Percentiles rank a stretch among this genome's conserved stretches.
Conservation (phyloP, 2,113 vertebrate genomes). For the Cyanoliseus patagonus region DNA sequence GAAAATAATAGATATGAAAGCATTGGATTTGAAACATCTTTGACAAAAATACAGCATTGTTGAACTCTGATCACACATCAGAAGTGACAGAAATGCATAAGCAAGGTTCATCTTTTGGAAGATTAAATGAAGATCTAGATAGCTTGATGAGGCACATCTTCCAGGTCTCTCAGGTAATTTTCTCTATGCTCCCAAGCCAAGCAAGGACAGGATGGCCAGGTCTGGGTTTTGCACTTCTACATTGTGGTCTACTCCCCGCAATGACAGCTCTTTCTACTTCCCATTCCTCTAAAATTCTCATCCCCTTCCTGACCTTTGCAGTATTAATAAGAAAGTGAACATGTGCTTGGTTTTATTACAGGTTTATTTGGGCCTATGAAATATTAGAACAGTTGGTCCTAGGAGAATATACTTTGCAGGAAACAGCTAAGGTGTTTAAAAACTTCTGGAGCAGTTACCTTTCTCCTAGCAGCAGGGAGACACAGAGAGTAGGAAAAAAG, state of each 20-base stretch:
- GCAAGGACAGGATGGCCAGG: background rate
- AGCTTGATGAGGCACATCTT: background rate
- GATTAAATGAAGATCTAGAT: background rate
- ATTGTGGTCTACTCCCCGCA: background rate
- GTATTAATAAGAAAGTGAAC: background rate
- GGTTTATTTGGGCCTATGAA: background rate
- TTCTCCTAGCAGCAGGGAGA: background rate
- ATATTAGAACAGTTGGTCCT: background rate
- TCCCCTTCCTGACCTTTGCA: background rate
- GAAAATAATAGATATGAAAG: conserved; percentile 27
- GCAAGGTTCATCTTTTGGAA: background rate
- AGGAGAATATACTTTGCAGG: background rate
- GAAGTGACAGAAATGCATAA: conserved; percentile 34
- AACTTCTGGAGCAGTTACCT: background rate
- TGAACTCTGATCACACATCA: conserved; percentile 41
- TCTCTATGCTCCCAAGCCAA: background rate
- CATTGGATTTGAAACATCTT: background rate
- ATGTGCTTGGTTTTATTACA: background rate
- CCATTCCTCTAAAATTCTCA: background rate
- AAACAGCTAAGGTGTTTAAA: background rate
- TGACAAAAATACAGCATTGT: conserved; percentile 5
- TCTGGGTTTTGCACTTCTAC: background rate
- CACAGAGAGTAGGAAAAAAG: background rate
- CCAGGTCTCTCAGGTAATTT: background rate
- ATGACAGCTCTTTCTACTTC: fast-evolving